Percentiles rank a stretch among this genome's conserved stretches.
Evolutionary conservation across 2,797 vertebrate species (phyloP).

Genomic region (Rhadinocentrus ornatus): DNA sequence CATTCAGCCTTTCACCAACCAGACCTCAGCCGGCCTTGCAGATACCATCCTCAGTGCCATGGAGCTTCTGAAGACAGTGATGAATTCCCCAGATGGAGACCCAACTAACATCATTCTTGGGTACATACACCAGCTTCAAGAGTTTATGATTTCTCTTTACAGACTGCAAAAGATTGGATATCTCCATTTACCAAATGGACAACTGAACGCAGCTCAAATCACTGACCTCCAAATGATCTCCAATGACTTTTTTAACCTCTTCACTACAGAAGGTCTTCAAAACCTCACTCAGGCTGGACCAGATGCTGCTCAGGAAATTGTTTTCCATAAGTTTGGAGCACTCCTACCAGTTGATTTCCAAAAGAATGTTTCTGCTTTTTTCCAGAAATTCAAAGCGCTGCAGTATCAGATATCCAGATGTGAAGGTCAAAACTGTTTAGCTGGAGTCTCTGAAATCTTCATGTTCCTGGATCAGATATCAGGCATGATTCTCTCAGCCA

Average conservation of each 20-base stretch:
- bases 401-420: slow-evolving; percentile 61
- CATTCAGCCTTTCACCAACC: slow-evolving; percentile 68
- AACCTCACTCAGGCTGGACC: slow-evolving; percentile 62
- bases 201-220: slow-evolving; percentile 47
- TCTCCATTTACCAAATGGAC: slow-evolving; percentile 29
- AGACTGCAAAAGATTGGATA: slow-evolving; percentile 51
- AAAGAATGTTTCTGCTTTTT: slow-evolving; percentile 44
- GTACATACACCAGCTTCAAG: slow-evolving; percentile 72
- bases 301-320: slow-evolving; percentile 53
- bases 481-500: slow-evolving; percentile 35
- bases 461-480: slow-evolving; percentile 62
- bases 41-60: slow-evolving; percentile 68
- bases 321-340: slow-evolving; percentile 60
- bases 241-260: slow-evolving; percentile 65
- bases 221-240: slow-evolving; percentile 49
- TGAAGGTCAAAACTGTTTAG: slow-evolving; percentile 66
- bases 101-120: slow-evolving; percentile 57
- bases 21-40: slow-evolving; percentile 63
- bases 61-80: slow-evolving; percentile 62
- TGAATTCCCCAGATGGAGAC: slow-evolving; percentile 59
- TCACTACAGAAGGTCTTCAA: slow-evolving; percentile 61
- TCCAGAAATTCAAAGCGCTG: slow-evolving; percentile 66
- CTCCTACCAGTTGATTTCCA: slow-evolving; percentile 65
- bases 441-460: slow-evolving; percentile 66
- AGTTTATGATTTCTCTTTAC: slow-evolving; percentile 60